phyloP scores from a whole-genome alignment of 2,888 invertebrate genomes.

The Nasonia oneida region DNA sequence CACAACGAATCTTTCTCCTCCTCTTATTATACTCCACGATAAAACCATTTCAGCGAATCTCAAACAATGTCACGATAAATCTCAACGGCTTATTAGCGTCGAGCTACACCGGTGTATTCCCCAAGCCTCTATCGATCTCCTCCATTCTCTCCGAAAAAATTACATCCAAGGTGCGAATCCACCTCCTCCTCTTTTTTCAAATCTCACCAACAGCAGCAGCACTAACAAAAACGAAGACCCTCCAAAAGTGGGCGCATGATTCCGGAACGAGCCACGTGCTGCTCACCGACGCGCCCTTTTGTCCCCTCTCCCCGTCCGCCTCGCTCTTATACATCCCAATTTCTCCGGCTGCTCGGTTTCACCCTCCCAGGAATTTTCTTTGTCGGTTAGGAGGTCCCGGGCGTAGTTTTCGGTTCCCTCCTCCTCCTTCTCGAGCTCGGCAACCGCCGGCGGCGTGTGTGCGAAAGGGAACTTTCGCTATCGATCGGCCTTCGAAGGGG shows the following conservation, averaged over 20 bases:
- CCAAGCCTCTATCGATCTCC: neutral
- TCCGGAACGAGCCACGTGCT: conserved; percentile 41
- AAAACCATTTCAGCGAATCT: neutral
- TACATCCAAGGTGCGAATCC: neutral
- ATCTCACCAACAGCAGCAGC: neutral
- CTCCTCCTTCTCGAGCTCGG: conserved; percentile 6
- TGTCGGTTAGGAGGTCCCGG: conserved; percentile 58
- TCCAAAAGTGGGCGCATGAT: neutral
- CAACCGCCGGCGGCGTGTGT: conserved; percentile 46
- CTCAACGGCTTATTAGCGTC: neutral
- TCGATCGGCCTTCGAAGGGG: conserved; percentile 60
- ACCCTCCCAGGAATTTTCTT: conserved; percentile 55
- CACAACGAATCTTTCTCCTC: no score
- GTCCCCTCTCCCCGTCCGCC: neutral
- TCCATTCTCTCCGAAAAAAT: neutral
- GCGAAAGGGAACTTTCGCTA: conserved; percentile 63
- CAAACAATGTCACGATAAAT: neutral
- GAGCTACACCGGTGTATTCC: neutral
- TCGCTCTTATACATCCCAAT: conserved; percentile 36
- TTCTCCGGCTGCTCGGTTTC: conserved; percentile 30
- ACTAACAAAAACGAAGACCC: neutral
- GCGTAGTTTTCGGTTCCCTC: conserved; percentile 52
- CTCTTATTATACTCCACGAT: neutral
- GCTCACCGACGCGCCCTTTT: conserved; percentile 8
- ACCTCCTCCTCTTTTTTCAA: neutral